Evolutionary conservation across 2,797 vertebrate genomes (phyloP), one percentile per base, ranked within the genome.

Genomic region (Manis pentadactyla): DNA sequence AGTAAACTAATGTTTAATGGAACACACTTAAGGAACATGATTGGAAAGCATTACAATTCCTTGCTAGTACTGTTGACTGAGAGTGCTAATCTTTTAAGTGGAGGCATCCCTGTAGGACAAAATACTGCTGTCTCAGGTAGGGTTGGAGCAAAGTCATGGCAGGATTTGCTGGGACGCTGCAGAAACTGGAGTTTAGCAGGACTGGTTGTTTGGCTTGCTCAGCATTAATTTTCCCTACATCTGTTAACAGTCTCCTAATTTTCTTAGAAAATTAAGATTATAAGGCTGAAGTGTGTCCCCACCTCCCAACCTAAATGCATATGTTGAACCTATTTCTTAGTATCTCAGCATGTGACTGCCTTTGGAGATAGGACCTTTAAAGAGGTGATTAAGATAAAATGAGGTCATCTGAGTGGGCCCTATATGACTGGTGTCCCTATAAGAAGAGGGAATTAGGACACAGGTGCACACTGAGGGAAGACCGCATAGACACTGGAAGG

Each of bases 21-120:
- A 78, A 66, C 12, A 55, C 4, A 73, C 77, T 90, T 85, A 74
- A 77, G 61, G 73, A 68, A 53, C 75, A 71, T 34, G 19, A 51
- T 59, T 95, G 17, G 49, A 88, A 83, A 81, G 49, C 61, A 68
- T 94, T 94, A 82, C n/a, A 66, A 84, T 89, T 79, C 19, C 71
- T 96, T 69, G 13, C 53, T 2, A 37, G 69, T 49, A 29, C 39
- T 93, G 49, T 42, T 53, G 61, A 53, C 29, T 8, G 51, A 73
- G 53, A 88, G 77, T 68, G 71, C 61, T 92, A 84, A 68, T 27
- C 61, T 85, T 79, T 53, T 23, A 61, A 27, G 29, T 2, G 0
- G 49, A 17, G 53, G 34, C 64, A 64, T 94, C 90, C 64, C 49
- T 0, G 1, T 81, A 77, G 21, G 49, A 42, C 31, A 55, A 37